phyloP scores from a whole-genome alignment of 1,140 invertebrate species.

The Bombus difficillimus region DNA sequence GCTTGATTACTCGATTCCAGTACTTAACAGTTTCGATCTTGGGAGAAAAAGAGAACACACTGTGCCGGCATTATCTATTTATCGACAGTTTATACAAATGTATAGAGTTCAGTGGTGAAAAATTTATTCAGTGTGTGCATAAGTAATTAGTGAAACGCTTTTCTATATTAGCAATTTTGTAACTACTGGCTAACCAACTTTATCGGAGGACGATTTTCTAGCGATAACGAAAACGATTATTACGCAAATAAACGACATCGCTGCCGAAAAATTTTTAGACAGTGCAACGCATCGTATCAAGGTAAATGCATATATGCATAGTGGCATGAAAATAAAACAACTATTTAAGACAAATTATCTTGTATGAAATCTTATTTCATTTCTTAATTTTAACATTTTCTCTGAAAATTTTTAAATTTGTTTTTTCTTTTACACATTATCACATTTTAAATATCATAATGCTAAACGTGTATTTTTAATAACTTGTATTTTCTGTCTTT shows the following conservation, averaged over 20 bases:
- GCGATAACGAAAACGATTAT: conserved; percentile 3
- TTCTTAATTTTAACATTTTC: background rate
- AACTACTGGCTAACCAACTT: background rate
- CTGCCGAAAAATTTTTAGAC: conserved; percentile 9
- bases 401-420: background rate
- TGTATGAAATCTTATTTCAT: background rate
- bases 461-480: background rate
- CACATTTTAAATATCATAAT: background rate
- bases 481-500: background rate
- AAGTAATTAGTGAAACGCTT: conserved; percentile 28
- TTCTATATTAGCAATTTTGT: background rate
- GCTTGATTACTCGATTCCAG: background rate
- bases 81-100: conserved; percentile 1
- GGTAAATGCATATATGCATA: background rate
- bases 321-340: background rate
- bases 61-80: conserved; percentile 33
- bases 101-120: conserved; percentile 23
- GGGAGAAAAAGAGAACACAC: background rate
- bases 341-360: background rate
- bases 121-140: conserved; percentile 1
- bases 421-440: background rate
- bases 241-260: conserved; percentile 30
- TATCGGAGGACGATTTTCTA: background rate
- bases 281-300: conserved; percentile 23
- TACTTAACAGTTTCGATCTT: conserved; percentile 37